Base-by-base conservation (phyloP, 2,888 invertebrate species). In the Timandra comae region DNA sequence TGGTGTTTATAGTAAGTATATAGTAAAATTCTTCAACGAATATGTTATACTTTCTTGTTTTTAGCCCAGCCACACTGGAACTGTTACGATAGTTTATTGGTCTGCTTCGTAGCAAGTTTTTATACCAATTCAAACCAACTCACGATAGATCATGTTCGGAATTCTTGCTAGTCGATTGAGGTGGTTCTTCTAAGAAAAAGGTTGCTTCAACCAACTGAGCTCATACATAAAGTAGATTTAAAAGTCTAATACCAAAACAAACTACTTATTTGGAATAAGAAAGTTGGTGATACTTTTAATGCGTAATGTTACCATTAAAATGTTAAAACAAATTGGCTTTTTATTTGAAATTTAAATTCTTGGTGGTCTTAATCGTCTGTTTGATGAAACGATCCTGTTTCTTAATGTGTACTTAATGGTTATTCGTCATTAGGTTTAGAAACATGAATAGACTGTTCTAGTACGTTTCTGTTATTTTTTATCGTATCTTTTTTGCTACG, bases 101-200 rank as follows among this genome's bases (percentile, higher is more conserved):
- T 49, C 49, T 58, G 55, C 65, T 63, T n/a, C 48, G 65, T 52
- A 50, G 48, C 59, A 32, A 36, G 59, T 73, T 77, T 72, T 77
- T 74, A 52, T 60, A 38, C 37, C 32, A 49, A 54, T 48, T 46
- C 41, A 50, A 46, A 38, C 44, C 32, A 33, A 38, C 48, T 55
- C 56, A 49, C 55, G 49, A 48, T 56, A 58, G 54, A 64, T 63
- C 63, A 52, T 50, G 60, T 46, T 52, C 46, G 53, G 62, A 64
- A 69, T 73, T 62, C 59, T 53, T 49, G 56, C 57, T 57, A 65
- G 56, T 58, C 48, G 47, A 41, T 53, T 52, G 24, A 24, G 24
- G 11, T 24, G 11, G 11, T 10, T 23, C 29, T 46, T 46, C 46
- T 27, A 26, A 46, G 49, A 46, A 49, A 46, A 44, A 41, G 34